phyloP scores from a whole-genome alignment of 2,888 invertebrate species.

The Alentia gelatinosa region DNA sequence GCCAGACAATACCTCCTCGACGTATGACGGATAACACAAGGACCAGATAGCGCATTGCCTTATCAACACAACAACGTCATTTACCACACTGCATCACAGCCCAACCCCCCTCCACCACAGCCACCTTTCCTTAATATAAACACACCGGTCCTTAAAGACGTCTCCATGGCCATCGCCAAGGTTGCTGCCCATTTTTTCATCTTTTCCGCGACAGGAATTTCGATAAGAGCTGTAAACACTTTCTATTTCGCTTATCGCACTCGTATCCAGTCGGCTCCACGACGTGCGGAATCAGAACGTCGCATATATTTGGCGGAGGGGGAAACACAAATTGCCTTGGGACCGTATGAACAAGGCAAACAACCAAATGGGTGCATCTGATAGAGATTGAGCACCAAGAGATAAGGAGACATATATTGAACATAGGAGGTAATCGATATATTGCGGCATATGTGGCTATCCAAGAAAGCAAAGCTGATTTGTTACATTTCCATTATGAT shows the following conservation, averaged over 20 bases:
- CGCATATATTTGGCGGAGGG: neutral
- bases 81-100: neutral
- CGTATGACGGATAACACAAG: too few species aligned
- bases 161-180: too few species aligned
- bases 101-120: too few species aligned
- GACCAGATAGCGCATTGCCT: neutral
- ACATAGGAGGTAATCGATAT: neutral
- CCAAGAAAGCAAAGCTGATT: neutral
- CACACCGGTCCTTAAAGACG: too few species aligned
- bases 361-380: neutral
- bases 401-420: neutral
- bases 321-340: neutral
- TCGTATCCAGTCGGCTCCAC: too few species aligned
- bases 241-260: too few species aligned
- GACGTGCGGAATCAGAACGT: too few species aligned
- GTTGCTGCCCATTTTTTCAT: too few species aligned
- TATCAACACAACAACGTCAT: neutral
- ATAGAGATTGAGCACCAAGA: neutral
- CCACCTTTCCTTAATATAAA: too few species aligned
- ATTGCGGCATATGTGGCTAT: neutral
- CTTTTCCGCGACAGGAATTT: too few species aligned
- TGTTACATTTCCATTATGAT: neutral
- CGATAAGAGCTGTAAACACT: too few species aligned
- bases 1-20: too few species aligned
- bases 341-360: neutral